Evolutionary conservation across 2,113 vertebrate genomes (phyloP).

Genomic region (Alces alces): DNA sequence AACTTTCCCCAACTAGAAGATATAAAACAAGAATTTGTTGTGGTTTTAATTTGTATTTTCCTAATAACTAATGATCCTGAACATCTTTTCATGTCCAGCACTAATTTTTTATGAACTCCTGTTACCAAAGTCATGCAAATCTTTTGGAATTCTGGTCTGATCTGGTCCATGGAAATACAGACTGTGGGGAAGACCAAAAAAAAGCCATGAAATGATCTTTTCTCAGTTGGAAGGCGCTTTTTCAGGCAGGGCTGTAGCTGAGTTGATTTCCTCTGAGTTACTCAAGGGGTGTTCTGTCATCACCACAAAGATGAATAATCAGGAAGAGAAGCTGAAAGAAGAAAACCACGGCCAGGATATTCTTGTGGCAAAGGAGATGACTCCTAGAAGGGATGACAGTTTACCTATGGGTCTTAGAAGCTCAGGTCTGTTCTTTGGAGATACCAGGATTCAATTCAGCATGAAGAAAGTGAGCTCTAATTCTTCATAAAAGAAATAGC

Average conservation of each 20-base stretch:
- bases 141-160: background rate
- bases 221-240: background rate
- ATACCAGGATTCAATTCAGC: background rate
- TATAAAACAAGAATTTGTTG: background rate
- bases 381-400: background rate
- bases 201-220: background rate
- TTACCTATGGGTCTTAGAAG: rapidly evolving
- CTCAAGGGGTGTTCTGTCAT: background rate
- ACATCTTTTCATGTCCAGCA: background rate
- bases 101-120: background rate
- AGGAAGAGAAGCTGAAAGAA: background rate
- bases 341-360: background rate
- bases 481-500: background rate
- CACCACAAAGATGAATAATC: background rate
- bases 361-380: background rate
- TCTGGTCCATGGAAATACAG: background rate
- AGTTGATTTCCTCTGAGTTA: background rate
- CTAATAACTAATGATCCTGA: background rate
- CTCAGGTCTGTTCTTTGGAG: background rate
- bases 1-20: background rate
- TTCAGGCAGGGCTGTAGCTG: background rate
- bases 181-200: background rate
- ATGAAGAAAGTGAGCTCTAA: background rate
- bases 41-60: background rate
- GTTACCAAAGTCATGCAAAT: background rate